phyloP scores from a whole-genome alignment of 2,888 invertebrate genomes.

The Drosophila greeni region DNA sequence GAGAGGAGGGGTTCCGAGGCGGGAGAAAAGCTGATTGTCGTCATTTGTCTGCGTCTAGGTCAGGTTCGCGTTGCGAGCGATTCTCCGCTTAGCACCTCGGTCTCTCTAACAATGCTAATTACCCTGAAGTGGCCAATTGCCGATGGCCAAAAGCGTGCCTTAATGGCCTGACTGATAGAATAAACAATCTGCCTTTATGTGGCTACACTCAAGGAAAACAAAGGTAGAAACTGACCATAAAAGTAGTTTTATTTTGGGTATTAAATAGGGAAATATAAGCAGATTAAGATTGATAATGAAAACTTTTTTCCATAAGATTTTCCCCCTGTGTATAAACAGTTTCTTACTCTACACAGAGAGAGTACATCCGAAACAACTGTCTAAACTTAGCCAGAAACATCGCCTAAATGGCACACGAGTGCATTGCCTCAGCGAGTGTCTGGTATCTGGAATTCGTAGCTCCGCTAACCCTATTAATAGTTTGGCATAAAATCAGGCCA shows the following conservation, averaged over 20 bases:
- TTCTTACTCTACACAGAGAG: not conserved
- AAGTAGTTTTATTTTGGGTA: not conserved
- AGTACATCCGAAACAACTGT: conserved; percentile 41
- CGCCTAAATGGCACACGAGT: conserved; percentile 66
- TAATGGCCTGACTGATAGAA: conserved; percentile 32
- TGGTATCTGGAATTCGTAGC: conserved; percentile 34
- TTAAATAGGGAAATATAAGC: not conserved
- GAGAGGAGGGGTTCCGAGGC: conserved; percentile 11
- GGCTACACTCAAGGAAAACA: conserved; percentile 3
- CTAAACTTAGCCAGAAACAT: conserved; percentile 54
- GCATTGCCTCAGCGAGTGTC: conserved; percentile 57
- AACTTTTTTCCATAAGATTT: not conserved
- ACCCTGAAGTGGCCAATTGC: conserved; percentile 46
- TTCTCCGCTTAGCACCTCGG: conserved; percentile 36
- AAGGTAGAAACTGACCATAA: no score
- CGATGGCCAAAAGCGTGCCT: conserved; percentile 46
- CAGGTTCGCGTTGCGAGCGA: conserved; percentile 41
- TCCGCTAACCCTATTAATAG: conserved; percentile 50
- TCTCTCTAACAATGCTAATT: conserved; percentile 43
- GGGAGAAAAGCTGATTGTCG: conserved; percentile 23
- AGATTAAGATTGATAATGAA: not conserved
- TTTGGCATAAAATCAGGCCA: conserved; percentile 35
- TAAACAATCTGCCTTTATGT: conserved; percentile 34
- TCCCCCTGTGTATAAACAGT: conserved; percentile 2
- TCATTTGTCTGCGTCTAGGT: conserved; percentile 55